Evolutionary conservation across 2,113 vertebrate genomes (phyloP), one percentile per base, ranked within the genome.

Genomic region (Thamnophis sirtalis): DNA sequence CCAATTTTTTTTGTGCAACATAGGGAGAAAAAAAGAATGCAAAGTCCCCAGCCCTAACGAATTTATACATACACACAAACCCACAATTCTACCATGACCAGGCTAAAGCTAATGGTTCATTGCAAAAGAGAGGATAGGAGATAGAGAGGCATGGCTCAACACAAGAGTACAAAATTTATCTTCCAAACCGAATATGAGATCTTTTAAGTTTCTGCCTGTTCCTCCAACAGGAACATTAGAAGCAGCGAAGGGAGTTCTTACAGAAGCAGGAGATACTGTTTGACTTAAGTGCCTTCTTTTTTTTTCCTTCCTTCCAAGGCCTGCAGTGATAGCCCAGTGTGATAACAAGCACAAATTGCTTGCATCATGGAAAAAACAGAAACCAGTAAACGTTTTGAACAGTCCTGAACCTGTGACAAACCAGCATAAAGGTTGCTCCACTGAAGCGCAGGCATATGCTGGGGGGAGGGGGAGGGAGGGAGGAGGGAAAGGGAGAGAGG

Each of bases 301-400:
- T 49, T 93, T 86, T 60, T 54, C 5, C 24, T 24, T 26, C 89
- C 73, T 93, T 89, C 10, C 89, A 93, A 96, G 94, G 92, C 91
- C 95, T 95, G 87, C 89, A 96, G 92, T 93, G 96, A 97, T 97
- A 97, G 96, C 96, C 96, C 95, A 7, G 9, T 96, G 96, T 94
- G 96, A 97, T 97, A 97, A 91, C 55, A 28, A 97, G 94, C 93
- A 54, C 94, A 97, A 97, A 97, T 91, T 97, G 96, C 97, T 97
- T 97, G 95, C 97, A 97, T 98, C 97, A 98, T 97, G 97, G 97
- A 98, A 98, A 98, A 96, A 94, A 95, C 93, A 92, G 92, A 92
- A 92, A 89, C 92, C 92, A 26, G 93, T 89, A 93, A 97, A 96
- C 93, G 1, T 91, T 97, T 97, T 95, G n/a, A 96, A 97, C 96